Conservation (phyloP, 2,888 invertebrate species). For the Ecliptopera silaceata region DNA sequence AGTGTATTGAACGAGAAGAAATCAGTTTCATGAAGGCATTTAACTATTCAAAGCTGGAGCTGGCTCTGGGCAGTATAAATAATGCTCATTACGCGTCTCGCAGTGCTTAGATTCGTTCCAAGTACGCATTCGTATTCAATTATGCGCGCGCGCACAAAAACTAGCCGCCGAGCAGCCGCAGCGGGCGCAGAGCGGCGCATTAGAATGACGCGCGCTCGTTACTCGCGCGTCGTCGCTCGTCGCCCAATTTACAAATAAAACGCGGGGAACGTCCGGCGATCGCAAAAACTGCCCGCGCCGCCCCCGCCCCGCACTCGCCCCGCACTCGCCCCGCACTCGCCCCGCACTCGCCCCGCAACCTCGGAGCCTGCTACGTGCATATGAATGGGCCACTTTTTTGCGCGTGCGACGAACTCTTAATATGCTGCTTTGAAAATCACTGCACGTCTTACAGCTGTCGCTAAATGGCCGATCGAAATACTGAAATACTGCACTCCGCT, state of each 20-base stretch:
- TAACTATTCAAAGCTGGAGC: slow-evolving; percentile 31
- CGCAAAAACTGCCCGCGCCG: slow-evolving; percentile 70
- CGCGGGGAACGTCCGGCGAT: slow-evolving; percentile 76
- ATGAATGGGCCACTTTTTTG: slow-evolving; percentile 78
- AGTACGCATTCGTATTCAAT: slow-evolving; percentile 75
- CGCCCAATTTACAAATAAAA: slow-evolving; percentile 81
- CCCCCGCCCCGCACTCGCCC: slow-evolving; percentile 27
- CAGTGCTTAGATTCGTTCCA: slow-evolving; percentile 64
- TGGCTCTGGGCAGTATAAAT: slow-evolving; percentile 40
- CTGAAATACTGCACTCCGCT: too few species aligned
- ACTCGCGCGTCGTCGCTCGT: slow-evolving; percentile 47
- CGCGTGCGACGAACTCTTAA: slow-evolving; percentile 48
- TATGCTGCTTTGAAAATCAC: slow-evolving; percentile 58
- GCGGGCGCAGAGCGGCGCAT: slow-evolving; percentile 46
- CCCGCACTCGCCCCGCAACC: slow-evolving; percentile 51
- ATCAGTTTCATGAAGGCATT: slow-evolving; percentile 35
- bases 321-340: slow-evolving; percentile 11
- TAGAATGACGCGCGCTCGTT: slow-evolving; percentile 67
- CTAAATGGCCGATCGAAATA: neutral
- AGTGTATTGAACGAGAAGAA: slow-evolving; percentile 29
- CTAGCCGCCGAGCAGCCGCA: slow-evolving; percentile 52
- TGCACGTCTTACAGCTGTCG: slow-evolving; percentile 27
- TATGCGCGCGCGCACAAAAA: slow-evolving; percentile 72
- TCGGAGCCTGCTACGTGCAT: slow-evolving; percentile 59
- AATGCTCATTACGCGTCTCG: slow-evolving; percentile 58